phyloP scores from a whole-genome alignment of 2,797 vertebrate genomes.

The Xerus rutilus region DNA sequence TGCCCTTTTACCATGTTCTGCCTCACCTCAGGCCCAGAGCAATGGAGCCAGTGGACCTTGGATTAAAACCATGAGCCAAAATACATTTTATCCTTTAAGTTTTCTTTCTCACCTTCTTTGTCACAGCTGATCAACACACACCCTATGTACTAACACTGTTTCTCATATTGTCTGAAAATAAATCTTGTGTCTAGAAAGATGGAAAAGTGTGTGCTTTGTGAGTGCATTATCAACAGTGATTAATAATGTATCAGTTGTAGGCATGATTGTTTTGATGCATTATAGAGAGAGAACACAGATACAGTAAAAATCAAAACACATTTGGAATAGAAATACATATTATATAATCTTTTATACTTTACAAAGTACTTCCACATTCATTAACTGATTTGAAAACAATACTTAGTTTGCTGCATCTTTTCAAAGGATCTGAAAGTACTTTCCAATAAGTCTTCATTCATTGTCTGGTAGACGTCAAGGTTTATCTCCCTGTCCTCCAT shows the following conservation, averaged over 20 bases:
- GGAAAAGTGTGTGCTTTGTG: background rate
- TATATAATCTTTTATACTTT: background rate
- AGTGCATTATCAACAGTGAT: constrained; percentile 25
- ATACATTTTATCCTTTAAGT: background rate
- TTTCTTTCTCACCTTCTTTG: background rate
- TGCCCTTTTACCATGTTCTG: too few species aligned
- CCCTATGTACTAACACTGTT: background rate
- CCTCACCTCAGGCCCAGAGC: background rate
- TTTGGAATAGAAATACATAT: background rate
- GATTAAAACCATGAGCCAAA: background rate
- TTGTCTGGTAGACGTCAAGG: background rate
- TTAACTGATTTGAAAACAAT: constrained; percentile 44
- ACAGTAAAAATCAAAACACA: background rate
- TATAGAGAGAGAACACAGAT: background rate
- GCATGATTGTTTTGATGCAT: background rate
- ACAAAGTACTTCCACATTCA: constrained; percentile 31
- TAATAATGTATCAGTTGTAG: constrained; percentile 52
- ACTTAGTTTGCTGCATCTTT: background rate
- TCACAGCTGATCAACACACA: background rate
- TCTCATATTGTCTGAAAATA: constrained; percentile 1
- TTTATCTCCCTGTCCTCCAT: too few species aligned
- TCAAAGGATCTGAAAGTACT: background rate
- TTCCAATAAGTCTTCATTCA: constrained; percentile 21
- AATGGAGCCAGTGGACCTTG: background rate
- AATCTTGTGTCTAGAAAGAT: constrained; percentile 26